Evolutionary conservation across 2,113 vertebrate genomes (phyloP).

Genomic region (Gymnorhina tibicen): DNA sequence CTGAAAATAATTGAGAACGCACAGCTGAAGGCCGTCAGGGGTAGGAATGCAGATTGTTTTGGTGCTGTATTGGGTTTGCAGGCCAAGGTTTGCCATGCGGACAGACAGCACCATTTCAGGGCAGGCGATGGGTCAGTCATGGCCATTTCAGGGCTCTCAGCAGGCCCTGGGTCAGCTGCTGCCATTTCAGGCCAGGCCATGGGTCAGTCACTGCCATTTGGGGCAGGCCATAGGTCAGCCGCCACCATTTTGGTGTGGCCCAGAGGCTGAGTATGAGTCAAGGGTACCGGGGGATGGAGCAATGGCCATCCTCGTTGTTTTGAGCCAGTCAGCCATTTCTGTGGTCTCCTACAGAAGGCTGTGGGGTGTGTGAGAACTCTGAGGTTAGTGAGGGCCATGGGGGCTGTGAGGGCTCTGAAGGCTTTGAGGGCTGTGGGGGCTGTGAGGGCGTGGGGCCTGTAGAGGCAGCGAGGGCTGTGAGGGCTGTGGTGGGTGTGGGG

Average conservation of each 20-base stretch:
- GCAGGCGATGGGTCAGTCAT: background rate
- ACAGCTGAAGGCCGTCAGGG: background rate
- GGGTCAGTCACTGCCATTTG: background rate
- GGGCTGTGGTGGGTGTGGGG: too few species aligned
- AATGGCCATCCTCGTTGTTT: background rate
- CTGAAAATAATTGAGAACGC: background rate
- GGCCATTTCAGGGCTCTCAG: background rate
- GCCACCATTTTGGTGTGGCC: background rate
- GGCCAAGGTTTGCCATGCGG: rapidly evolving
- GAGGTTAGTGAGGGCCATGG: background rate
- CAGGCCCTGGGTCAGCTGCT: too few species aligned
- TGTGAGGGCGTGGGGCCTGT: too few species aligned
- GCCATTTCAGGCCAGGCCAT: background rate
- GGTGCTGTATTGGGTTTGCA: background rate
- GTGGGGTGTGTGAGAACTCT: background rate
- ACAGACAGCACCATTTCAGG: rapidly evolving
- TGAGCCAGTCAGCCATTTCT: background rate
- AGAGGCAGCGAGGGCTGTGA: too few species aligned
- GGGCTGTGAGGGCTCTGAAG: background rate
- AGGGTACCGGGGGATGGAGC: too few species aligned
- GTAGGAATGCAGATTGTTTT: background rate
- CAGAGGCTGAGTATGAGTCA: background rate
- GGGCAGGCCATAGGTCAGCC: rapidly evolving
- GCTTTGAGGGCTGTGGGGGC: rapidly evolving
- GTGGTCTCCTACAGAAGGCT: background rate